phyloP scores from a whole-genome alignment of 2,888 invertebrate genomes.

The Apoderus coryli region DNA sequence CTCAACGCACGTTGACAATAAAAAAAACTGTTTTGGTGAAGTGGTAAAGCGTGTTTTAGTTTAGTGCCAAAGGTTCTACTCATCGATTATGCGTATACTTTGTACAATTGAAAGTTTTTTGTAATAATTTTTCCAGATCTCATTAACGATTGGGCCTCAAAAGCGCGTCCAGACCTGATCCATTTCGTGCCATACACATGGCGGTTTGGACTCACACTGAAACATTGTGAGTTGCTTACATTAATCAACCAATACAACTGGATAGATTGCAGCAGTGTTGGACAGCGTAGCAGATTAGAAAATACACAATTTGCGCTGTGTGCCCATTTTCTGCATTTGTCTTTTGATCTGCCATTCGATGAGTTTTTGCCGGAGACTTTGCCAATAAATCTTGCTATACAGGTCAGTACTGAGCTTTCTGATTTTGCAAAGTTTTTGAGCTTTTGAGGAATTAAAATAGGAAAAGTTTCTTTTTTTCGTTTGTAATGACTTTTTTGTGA shows the following conservation, averaged over 20 bases:
- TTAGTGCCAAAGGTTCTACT: no score
- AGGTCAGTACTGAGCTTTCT: conserved; percentile 41
- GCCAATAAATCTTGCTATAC: conserved; percentile 83
- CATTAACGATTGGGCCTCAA: conserved; percentile 92
- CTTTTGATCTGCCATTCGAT: conserved; percentile 85
- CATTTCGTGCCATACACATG: conserved; percentile 96
- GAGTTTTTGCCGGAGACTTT: conserved; percentile 87
- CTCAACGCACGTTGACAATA: no score
- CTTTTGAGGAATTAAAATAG: no score
- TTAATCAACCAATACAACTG: conserved; percentile 95
- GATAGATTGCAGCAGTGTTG: conserved; percentile 95
- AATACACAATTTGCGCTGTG: conserved; percentile 90
- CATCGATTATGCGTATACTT: conserved; percentile 1
- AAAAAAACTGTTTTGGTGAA: no score
- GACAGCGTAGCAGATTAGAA: conserved; percentile 51
- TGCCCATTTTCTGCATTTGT: conserved; percentile 84
- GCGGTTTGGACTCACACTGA: conserved; percentile 78
- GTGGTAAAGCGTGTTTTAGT: no score
- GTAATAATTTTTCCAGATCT: conserved; percentile 46
- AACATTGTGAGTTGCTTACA: conserved; percentile 90
- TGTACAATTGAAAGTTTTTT: neutral
- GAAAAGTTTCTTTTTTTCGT: no score
- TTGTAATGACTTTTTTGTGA: no score
- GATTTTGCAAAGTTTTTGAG: no score
- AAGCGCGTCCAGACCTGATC: conserved; percentile 82